Evolutionary conservation across 2,797 vertebrate genomes (phyloP).

Genomic region (Tapirus indicus): DNA sequence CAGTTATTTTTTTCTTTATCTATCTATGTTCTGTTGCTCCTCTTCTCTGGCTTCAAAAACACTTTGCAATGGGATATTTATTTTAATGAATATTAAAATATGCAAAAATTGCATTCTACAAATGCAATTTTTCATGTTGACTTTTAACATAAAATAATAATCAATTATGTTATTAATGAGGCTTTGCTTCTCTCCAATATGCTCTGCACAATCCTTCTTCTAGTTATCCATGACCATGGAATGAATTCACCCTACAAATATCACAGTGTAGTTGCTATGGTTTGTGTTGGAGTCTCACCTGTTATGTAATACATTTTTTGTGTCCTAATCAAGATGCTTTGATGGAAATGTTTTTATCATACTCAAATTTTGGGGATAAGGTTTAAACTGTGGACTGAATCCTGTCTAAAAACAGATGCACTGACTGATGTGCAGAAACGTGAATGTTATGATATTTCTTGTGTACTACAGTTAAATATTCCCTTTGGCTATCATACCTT

Average conservation of each 20-base stretch:
- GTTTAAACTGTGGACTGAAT: constrained; percentile 37
- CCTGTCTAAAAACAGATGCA: neutral
- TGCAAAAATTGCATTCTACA: neutral
- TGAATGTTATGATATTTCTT: constrained; percentile 18
- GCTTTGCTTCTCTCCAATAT: neutral
- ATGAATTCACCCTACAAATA: constrained; percentile 12
- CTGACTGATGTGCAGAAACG: neutral
- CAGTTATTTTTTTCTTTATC: neutral
- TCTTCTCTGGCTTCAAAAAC: constrained; percentile 34
- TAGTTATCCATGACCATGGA: neutral
- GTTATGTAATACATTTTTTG: constrained; percentile 27
- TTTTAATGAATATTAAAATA: constrained; percentile 51
- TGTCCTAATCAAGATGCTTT: constrained; percentile 41
- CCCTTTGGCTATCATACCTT: neutral
- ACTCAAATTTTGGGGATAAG: neutral
- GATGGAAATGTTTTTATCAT: neutral
- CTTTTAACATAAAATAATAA: constrained; percentile 60
- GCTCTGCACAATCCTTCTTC: neutral
- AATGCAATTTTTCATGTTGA: constrained; percentile 56
- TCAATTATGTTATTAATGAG: neutral
- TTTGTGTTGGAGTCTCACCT: neutral
- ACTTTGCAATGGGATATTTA: constrained; percentile 3
- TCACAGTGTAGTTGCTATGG: neutral
- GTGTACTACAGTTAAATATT: constrained; percentile 31
- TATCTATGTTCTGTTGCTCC: neutral